These are phyloP conservation scores for Pristionchus entomophagus DNA, from an alignment of 2,888 invertebrate genomes.

Conservation along the genomic window DNA sequence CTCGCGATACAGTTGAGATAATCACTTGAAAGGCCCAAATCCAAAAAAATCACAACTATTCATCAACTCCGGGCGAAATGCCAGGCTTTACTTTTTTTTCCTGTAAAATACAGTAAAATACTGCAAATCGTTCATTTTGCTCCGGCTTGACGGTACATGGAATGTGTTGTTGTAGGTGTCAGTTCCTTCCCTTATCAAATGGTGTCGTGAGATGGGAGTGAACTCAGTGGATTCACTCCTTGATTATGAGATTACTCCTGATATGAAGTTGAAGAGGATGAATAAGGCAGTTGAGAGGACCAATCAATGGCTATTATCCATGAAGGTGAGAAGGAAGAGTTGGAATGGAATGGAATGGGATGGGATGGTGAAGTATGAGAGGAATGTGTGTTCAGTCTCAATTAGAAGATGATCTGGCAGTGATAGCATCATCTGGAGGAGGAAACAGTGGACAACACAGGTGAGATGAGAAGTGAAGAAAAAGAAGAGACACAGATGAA, in stretches of 20 bases:
- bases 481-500: background rate
- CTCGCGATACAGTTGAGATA: no score
- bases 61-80: no score
- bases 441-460: conserved; percentile 39
- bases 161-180: background rate
- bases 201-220: conserved; percentile 22
- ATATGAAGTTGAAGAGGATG: background rate
- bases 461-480: background rate
- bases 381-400: conserved; percentile 7
- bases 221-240: conserved; percentile 35
- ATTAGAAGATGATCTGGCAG: background rate
- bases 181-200: background rate
- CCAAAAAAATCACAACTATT: no score
- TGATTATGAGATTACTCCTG: conserved; percentile 38
- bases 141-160: no score
- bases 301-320: background rate
- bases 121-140: no score
- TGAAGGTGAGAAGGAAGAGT: background rate
- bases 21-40: no score
- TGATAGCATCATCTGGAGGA: conserved; percentile 17
- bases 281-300: conserved; percentile 20
- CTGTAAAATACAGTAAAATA: no score
- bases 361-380: background rate
- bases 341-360: background rate
- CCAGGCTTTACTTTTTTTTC: no score